A percentile compares a stretch with the other conserved stretches of the same genome.
Evolutionary conservation across 2,797 vertebrate genomes (phyloP).

Genomic region (Danio choprae): DNA sequence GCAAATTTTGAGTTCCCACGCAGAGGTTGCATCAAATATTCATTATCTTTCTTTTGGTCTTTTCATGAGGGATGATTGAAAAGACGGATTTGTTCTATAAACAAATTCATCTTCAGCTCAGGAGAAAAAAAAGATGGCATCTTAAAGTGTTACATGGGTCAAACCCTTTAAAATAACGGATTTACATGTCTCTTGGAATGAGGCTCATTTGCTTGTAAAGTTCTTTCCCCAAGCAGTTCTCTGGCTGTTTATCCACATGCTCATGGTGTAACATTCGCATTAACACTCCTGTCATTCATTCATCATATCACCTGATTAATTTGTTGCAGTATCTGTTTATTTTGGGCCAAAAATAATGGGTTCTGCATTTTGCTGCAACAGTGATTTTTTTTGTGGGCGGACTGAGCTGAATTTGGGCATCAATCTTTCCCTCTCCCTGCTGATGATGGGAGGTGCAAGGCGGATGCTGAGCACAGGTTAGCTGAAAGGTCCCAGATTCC

Average conservation of each 20-base stretch:
- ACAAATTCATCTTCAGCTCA: slow-evolving; percentile 25
- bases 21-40: slow-evolving; percentile 41
- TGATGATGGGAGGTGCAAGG: slow-evolving; percentile 74
- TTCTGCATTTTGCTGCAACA: slow-evolving; percentile 72
- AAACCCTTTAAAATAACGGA: slow-evolving; percentile 13
- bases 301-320: slow-evolving; percentile 63
- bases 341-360: slow-evolving; percentile 67
- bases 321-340: slow-evolving; percentile 61
- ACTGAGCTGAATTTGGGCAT: slow-evolving; percentile 73
- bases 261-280: background rate
- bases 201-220: slow-evolving; percentile 7
- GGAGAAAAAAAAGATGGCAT: background rate
- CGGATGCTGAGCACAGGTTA: slow-evolving; percentile 67
- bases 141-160: slow-evolving; percentile 1
- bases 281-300: slow-evolving; percentile 39
- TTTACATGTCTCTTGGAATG: background rate
- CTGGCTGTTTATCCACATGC: background rate
- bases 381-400: slow-evolving; percentile 71
- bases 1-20: slow-evolving; percentile 33
- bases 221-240: slow-evolving; percentile 2
- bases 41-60: slow-evolving; percentile 45
- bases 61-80: slow-evolving; percentile 22
- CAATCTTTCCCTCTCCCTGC: slow-evolving; percentile 66
- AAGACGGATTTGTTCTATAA: slow-evolving; percentile 44
- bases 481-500: slow-evolving; percentile 72